Evolutionary conservation across 2,888 invertebrate genomes (phyloP).

Genomic region (Muschampia staudingeri): DNA sequence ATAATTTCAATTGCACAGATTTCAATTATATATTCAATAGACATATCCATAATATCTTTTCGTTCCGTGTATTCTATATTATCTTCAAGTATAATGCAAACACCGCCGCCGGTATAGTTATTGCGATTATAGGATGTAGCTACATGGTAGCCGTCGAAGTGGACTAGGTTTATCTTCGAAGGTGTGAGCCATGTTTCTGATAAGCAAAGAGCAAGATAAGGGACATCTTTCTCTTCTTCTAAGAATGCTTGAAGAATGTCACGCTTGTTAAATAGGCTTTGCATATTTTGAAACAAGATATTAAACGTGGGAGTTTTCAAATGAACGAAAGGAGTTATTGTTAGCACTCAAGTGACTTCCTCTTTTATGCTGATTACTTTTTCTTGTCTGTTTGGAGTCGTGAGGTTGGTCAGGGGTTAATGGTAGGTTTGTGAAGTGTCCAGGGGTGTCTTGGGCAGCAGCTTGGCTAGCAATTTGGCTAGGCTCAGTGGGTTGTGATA

Average conservation of each 20-base stretch:
- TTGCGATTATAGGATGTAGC: not conserved
- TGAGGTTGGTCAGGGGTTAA: not conserved
- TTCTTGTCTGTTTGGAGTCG: not conserved
- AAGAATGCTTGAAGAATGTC: slow-evolving; percentile 5
- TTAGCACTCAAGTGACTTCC: not conserved
- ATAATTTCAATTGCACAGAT: too few species aligned
- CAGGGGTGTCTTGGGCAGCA: not conserved
- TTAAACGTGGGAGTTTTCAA: not conserved
- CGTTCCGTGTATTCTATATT: too few species aligned
- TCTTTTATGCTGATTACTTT: too few species aligned
- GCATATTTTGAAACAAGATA: slow-evolving; percentile 8
- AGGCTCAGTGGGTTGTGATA: not conserved
- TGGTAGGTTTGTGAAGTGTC: not conserved
- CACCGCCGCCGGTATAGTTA: not conserved
- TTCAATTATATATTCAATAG: too few species aligned
- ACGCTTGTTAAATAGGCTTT: not conserved
- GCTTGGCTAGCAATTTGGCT: not conserved
- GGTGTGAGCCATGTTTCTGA: not conserved
- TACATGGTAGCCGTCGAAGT: not conserved
- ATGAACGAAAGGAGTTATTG: not conserved
- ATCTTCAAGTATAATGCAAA: not conserved
- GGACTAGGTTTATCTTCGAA: not conserved
- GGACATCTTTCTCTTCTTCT: not conserved
- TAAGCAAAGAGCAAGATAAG: not conserved
- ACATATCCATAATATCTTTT: too few species aligned